Base-by-base conservation (phyloP, 1,140 invertebrate species). In the Magallana gigas region DNA sequence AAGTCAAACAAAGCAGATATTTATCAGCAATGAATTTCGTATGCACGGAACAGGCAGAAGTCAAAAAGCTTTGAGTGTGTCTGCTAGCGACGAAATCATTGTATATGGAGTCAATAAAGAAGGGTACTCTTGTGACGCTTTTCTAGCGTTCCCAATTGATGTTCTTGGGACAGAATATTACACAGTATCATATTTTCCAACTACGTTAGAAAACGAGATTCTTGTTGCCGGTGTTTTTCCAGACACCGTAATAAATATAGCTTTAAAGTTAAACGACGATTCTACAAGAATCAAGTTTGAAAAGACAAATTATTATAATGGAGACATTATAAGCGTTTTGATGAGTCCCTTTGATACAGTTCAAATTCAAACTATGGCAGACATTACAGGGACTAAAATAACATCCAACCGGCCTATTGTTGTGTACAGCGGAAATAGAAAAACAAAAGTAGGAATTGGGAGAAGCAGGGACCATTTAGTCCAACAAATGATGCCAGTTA, bases 81-180 rank as follows among this genome's bases (percentile, higher is more conserved):
- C 62, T 29, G 88, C 92, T 29, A 85, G 85, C 14, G 85, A 88
- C 18, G 90, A 91, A 58, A 62, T 92, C 8, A 86, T 89, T 1
- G 88, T 92, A 12, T 92, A 90, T 59, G 88, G 90, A 9, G 88
- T 90, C 8, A 92, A 92, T 87, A 92, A 91, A 80, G 88, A 91
- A 56, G 56, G 11, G 4, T 90, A 88, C 36, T 89, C 92, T 0
- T 90, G 83, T 1, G 92, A 93, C 85, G 92, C 88, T 8, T 93
- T 90, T 82, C 84, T 93, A 18, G 92, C 91, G 1, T 84, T 93
- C 9, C 93, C 93, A 12, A 86, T 84, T 8, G 88, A 93, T 59
- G 90, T 91, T 1, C 83, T 93, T 5, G 92, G 92, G 7, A 88
- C 57, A 11, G 89, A 92, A 23, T 93, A 94, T 87, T 93, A 92